phyloP scores from a whole-genome alignment of 92 coral and sea anemone species.

The Meandrina meandrites region DNA sequence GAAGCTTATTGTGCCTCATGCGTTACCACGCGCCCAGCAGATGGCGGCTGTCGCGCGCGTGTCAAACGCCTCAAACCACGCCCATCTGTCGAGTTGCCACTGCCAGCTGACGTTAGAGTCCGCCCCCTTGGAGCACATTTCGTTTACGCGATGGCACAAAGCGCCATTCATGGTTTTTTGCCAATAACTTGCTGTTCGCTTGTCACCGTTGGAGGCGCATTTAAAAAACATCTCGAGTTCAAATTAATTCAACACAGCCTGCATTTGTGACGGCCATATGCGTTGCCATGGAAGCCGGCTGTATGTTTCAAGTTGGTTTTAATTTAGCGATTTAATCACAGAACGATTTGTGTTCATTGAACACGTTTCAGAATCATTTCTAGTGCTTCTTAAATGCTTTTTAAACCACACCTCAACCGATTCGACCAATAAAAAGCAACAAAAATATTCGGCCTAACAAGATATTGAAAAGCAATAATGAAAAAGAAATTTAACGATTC shows the following conservation, averaged over 20 bases:
- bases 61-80: slow-evolving; percentile 24
- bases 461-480: neutral
- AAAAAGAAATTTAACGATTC: neutral
- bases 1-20: slow-evolving; percentile 36
- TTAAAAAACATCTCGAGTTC: neutral
- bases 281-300: slow-evolving; percentile 36
- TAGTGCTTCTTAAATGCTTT: too few relatives aligned
- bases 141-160: neutral
- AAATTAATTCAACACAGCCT: slow-evolving; percentile 9
- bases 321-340: slow-evolving; percentile 4
- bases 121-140: neutral
- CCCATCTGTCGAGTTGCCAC: neutral
- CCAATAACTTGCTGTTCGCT: slow-evolving; percentile 10
- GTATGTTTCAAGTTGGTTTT: neutral
- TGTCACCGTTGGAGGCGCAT: neutral
- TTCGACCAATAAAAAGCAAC: neutral
- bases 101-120: neutral
- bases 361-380: neutral
- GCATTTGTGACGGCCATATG: slow-evolving; percentile 24
- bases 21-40: slow-evolving; percentile 29
- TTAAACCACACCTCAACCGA: neutral
- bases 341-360: neutral
- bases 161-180: slow-evolving; percentile 1
- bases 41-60: slow-evolving; percentile 25
- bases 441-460: neutral